Evolutionary conservation across 2,113 vertebrate genomes (phyloP).

Genomic region (Sorex fumeus): DNA sequence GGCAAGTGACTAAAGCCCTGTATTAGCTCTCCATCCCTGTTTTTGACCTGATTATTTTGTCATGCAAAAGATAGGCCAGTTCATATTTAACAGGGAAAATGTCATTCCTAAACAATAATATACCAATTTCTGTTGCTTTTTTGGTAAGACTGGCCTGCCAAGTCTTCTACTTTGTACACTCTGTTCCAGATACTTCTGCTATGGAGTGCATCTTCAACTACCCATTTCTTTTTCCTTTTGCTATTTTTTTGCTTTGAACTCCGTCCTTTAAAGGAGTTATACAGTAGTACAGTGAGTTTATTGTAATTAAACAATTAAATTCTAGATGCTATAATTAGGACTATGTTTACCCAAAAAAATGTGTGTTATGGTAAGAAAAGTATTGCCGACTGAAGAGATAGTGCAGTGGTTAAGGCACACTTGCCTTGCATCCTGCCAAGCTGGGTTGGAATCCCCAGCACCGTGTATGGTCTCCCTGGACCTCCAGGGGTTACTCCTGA

Average conservation of each 20-base stretch:
- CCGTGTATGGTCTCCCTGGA: too few relatives aligned
- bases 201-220: background rate
- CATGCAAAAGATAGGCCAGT: background rate
- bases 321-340: background rate
- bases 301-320: slow-evolving; percentile 25
- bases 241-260: slow-evolving; percentile 32
- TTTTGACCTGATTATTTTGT: background rate
- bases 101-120: background rate
- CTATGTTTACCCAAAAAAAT: slow-evolving; percentile 18
- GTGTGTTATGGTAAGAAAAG: background rate
- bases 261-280: background rate
- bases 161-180: background rate
- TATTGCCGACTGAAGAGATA: too few relatives aligned
- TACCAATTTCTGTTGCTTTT: slow-evolving; percentile 6
- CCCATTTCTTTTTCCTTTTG: background rate
- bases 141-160: background rate
- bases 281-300: background rate
- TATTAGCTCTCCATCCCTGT: background rate
- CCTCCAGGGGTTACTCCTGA: too few relatives aligned
- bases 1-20: too few relatives aligned
- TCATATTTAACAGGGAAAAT: slow-evolving; percentile 43
- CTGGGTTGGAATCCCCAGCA: too few relatives aligned
- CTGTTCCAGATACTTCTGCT: background rate
- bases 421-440: too few relatives aligned
- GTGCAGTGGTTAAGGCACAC: too few relatives aligned